These are phyloP conservation scores for Entomobrya proxima DNA, from an alignment of 2,888 invertebrate genomes.

Conservation along the genomic window DNA sequence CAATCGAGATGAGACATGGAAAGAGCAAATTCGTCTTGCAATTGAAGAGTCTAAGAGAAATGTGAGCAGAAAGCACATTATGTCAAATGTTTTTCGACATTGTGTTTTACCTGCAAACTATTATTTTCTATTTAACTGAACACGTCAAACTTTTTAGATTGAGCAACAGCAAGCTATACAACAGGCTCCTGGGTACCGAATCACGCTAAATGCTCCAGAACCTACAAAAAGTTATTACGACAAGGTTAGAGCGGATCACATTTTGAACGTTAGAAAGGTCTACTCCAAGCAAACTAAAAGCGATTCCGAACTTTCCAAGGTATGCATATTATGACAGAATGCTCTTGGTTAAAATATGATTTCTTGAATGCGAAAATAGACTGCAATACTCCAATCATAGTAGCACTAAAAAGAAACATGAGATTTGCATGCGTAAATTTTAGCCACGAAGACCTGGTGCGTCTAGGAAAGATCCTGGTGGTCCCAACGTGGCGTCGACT, in stretches of 20 bases:
- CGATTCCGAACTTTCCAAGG: not conserved
- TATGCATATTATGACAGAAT: no score
- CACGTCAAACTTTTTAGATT: not conserved
- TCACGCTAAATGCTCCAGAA: not conserved
- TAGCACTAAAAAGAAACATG: no score
- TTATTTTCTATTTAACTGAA: not conserved
- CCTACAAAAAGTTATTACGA: constrained; percentile 45
- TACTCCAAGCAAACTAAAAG: no score
- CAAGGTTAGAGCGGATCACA: not conserved
- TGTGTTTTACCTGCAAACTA: not conserved
- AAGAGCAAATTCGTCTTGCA: constrained; percentile 42
- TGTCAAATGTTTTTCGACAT: no score
- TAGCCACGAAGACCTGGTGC: not conserved
- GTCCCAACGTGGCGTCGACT: not conserved
- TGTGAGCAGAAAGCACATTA: constrained; percentile 6
- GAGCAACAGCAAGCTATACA: not conserved
- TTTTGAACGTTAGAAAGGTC: not conserved
- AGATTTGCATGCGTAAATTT: no score
- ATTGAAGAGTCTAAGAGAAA: constrained; percentile 22
- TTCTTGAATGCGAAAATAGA: no score
- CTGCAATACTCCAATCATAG: no score
- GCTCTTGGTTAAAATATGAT: no score
- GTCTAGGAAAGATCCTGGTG: not conserved
- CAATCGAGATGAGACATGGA: constrained; percentile 45
- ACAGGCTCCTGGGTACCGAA: not conserved